These are phyloP conservation scores for Ecdyonurus torrentis DNA, from an alignment of 2,888 invertebrate genomes.

Conservation along the genomic window DNA sequence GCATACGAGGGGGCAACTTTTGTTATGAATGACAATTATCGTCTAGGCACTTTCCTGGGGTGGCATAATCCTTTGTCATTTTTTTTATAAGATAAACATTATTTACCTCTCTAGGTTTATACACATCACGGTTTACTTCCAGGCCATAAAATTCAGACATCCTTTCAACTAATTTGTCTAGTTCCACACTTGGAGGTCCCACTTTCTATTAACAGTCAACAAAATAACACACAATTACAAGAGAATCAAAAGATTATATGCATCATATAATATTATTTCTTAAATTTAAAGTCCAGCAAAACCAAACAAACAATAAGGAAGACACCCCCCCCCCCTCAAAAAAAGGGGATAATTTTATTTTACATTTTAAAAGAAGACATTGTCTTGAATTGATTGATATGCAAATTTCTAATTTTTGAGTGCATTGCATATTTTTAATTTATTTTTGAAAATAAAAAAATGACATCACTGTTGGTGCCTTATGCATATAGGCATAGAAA, in stretches of 20 bases:
- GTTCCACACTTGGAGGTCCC: slow-evolving; percentile 51
- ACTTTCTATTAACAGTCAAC: slow-evolving; percentile 18
- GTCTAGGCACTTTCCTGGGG: neutral
- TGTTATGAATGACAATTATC: too few relatives aligned
- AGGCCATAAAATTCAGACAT: slow-evolving; percentile 70
- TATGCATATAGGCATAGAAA: too few relatives aligned
- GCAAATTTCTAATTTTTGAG: too few relatives aligned
- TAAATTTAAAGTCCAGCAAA: slow-evolving; percentile 4
- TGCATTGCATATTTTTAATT: too few relatives aligned
- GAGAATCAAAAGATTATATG: neutral
- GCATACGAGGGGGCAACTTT: neutral
- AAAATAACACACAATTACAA: neutral
- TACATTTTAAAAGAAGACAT: too few relatives aligned
- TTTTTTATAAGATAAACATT: neutral
- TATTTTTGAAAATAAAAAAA: too few relatives aligned
- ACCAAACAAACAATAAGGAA: slow-evolving; percentile 7
- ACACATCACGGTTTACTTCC: slow-evolving; percentile 42
- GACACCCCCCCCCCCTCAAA: too few relatives aligned
- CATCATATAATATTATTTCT: neutral
- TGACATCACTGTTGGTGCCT: too few relatives aligned
- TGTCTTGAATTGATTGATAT: too few relatives aligned
- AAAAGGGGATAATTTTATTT: too few relatives aligned
- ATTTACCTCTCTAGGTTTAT: slow-evolving; percentile 27
- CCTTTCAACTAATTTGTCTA: slow-evolving; percentile 60
- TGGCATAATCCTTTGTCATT: neutral